Conservation (phyloP, 2,113 vertebrate species). For the Carassius auratus region DNA sequence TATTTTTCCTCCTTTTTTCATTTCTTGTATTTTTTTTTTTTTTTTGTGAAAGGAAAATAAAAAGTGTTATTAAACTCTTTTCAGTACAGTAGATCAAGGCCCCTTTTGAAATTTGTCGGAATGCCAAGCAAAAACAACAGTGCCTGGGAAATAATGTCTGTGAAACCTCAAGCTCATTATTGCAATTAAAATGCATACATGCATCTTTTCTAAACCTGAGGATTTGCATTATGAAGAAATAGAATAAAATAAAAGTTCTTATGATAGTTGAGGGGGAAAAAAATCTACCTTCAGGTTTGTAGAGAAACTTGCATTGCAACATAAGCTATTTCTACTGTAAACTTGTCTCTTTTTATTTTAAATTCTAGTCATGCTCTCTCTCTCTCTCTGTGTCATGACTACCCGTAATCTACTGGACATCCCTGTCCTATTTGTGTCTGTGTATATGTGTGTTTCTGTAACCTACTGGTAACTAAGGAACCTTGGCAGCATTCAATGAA, state of each 20-base stretch:
- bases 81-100: constrained; percentile 72
- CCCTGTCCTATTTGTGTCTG: constrained; percentile 78
- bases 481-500: constrained; percentile 65
- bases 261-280: constrained; percentile 48
- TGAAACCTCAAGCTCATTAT: constrained; percentile 77
- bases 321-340: constrained; percentile 69
- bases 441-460: constrained; percentile 65
- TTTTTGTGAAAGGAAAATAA: constrained; percentile 58
- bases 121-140: constrained; percentile 74
- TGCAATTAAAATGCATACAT: constrained; percentile 72
- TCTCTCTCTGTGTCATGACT: constrained; percentile 80
- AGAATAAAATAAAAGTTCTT: constrained; percentile 49
- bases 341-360: constrained; percentile 56
- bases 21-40: constrained; percentile 22
- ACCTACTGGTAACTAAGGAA: constrained; percentile 69
- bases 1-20: constrained; percentile 62
- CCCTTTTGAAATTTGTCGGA: constrained; percentile 72
- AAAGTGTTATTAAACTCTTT: constrained; percentile 56
- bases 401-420: constrained; percentile 96
- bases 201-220: constrained; percentile 75
- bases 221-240: constrained; percentile 70
- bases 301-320: constrained; percentile 59
- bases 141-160: constrained; percentile 65
- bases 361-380: constrained; percentile 68
- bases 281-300: constrained; percentile 62